Percentiles rank a stretch among this genome's conserved stretches.
These are phyloP conservation scores for Ostrea denselamellosa DNA, from an alignment of 1,140 invertebrate species.

Conservation along the genomic window DNA sequence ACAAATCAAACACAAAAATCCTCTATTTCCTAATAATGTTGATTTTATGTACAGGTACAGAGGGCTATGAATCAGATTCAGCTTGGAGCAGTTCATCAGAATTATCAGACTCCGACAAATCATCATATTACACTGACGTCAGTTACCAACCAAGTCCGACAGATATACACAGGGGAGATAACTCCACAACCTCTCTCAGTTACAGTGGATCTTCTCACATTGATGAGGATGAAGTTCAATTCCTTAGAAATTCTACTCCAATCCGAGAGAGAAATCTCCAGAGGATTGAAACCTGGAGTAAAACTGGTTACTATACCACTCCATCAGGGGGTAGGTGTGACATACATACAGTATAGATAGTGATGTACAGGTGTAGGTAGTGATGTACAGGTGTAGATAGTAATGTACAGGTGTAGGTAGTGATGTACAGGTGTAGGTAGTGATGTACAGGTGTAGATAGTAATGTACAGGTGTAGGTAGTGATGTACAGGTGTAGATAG, in stretches of 20 bases:
- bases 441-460: too few relatives aligned
- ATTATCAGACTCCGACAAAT: neutral
- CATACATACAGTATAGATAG: too few relatives aligned
- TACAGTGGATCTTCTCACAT: neutral
- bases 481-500: too few relatives aligned
- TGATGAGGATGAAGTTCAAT: constrained; percentile 1
- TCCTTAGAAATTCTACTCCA: constrained; percentile 22
- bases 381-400: too few relatives aligned
- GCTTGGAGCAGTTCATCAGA: neutral
- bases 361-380: too few relatives aligned
- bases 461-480: too few relatives aligned
- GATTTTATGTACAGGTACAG: neutral
- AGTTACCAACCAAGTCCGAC: neutral
- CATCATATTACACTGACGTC: neutral
- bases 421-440: too few relatives aligned
- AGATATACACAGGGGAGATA: neutral
- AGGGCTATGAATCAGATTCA: neutral
- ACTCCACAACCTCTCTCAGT: neutral
- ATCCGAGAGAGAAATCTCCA: neutral
- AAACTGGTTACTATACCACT: neutral
- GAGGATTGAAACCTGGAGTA: neutral
- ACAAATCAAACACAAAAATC: neutral
- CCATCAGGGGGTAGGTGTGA: neutral
- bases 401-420: too few relatives aligned
- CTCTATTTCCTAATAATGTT: neutral